phyloP scores from a whole-genome alignment of 2,113 vertebrate genomes.

The Cavia aperea region DNA sequence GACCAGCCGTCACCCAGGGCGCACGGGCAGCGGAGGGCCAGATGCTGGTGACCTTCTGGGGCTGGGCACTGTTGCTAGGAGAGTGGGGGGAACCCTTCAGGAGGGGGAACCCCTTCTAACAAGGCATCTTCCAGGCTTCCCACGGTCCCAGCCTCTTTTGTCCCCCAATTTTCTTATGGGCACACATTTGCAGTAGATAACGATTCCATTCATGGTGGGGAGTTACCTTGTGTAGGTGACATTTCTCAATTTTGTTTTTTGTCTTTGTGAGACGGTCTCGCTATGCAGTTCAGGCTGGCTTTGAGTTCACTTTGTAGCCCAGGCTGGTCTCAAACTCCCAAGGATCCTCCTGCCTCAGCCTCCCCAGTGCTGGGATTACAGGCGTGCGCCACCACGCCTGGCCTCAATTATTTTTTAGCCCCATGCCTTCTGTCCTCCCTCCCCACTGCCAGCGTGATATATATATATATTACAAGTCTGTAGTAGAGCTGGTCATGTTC shows the following conservation, averaged over 20 bases:
- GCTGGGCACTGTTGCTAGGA: background rate
- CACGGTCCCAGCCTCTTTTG: background rate
- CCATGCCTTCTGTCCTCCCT: background rate
- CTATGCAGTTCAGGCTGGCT: too few species aligned
- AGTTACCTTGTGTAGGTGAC: background rate
- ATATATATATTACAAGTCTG: background rate
- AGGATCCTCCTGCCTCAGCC: too few species aligned
- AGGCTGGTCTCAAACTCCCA: too few species aligned
- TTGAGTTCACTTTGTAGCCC: too few species aligned
- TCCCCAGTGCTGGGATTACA: too few species aligned
- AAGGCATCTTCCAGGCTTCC: background rate
- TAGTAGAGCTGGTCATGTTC: rapidly evolving
- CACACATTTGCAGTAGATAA: background rate
- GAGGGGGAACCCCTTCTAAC: background rate
- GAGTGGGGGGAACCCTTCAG: too few species aligned
- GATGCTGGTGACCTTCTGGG: background rate
- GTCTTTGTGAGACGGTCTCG: too few species aligned
- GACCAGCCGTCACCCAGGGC: background rate
- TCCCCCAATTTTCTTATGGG: background rate
- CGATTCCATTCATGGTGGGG: background rate
- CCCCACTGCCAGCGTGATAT: background rate
- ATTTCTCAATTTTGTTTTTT: background rate
- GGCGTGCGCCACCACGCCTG: too few species aligned
- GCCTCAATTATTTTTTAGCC: too few species aligned
- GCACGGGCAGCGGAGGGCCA: background rate